Percentiles rank a stretch among this genome's conserved stretches.
Evolutionary conservation across 2,888 invertebrate genomes (phyloP).

Genomic region (Hypercompe scribonia): DNA sequence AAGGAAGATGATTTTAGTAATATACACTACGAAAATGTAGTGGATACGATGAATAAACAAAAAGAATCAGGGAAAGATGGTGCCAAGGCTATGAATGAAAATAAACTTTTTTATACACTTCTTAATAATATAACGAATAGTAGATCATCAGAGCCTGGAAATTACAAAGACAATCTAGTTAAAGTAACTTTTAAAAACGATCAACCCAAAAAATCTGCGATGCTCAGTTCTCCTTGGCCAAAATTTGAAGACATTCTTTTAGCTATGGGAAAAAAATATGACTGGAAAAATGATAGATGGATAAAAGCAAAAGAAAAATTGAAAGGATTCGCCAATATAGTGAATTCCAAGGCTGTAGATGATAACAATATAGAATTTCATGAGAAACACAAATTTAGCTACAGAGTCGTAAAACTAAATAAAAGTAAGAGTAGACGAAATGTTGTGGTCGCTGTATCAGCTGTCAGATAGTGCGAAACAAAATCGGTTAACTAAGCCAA

Average conservation of each 20-base stretch:
- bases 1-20: slow-evolving; percentile 61
- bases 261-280: slow-evolving; percentile 77
- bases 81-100: slow-evolving; percentile 46
- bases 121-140: slow-evolving; percentile 37
- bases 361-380: slow-evolving; percentile 62
- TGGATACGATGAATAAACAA: slow-evolving; percentile 54
- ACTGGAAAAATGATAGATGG: slow-evolving; percentile 84
- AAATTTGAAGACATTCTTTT: slow-evolving; percentile 78
- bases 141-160: slow-evolving; percentile 21
- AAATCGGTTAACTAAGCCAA: slow-evolving; percentile 32
- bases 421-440: slow-evolving; percentile 79
- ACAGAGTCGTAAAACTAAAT: slow-evolving; percentile 78
- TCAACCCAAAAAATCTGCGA: slow-evolving; percentile 27
- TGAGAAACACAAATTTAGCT: slow-evolving; percentile 78
- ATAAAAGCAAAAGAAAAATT: slow-evolving; percentile 77
- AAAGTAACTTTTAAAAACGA: slow-evolving; percentile 33
- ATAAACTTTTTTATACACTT: slow-evolving; percentile 35
- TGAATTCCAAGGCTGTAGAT: slow-evolving; percentile 39
- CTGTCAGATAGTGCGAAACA: slow-evolving; percentile 74
- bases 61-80: slow-evolving; percentile 48
- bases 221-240: slow-evolving; percentile 65
- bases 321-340: slow-evolving; percentile 43
- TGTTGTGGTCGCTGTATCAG: slow-evolving; percentile 80
- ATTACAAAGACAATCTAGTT: slow-evolving; percentile 22
- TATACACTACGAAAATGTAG: slow-evolving; percentile 60